Base-by-base conservation (phyloP, 1,140 invertebrate genomes). In the Papilio helenus region DNA sequence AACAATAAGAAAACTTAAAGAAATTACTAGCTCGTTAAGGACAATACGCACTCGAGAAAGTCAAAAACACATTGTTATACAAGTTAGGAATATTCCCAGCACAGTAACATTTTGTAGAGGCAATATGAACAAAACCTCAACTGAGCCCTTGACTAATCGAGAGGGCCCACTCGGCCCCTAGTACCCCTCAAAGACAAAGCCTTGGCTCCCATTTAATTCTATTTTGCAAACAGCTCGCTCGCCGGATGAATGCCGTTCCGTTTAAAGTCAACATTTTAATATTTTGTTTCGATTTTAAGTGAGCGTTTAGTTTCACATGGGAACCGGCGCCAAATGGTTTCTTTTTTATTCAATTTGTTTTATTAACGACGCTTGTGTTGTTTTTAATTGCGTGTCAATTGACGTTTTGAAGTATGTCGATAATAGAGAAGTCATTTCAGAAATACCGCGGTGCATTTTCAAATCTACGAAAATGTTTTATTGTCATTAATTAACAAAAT, bases 171-270 rank as follows among this genome's bases (percentile, higher is more conserved):
- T 85, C 72, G 72, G 71, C 72, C 49, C 55, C 18, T 46, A 49
- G 84, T 51, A 73, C 81, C 83, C 79, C 84, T 87, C 77, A 80
- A 89, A 91, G 85, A 90, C 87, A 92, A 92, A 89, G 81, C n/a
- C 72, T 20, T 12, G 88, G 79, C 74, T 84, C 82, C 88, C 85
- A 86, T 91, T 92, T 87, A 88, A 83, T 79, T 85, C 81, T 91
- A 90, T 91, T 92, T 92, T 91, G 91, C 85, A 92, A 92, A 92
- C 89, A 92, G 79, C 86, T 81, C 88, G 86, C 78, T 46, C 81
- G 73, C 81, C 46, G 79, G 86, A 83, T 85, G 79, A 84, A 82
- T 72, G 81, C 81, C 83, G 61, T 82, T 84, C 84, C 77, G 76
- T 82, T 81, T 74, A 76, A 76, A 86, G 82, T 87, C 84, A 87